Base-by-base conservation (phyloP, 2,888 invertebrate species). In the Scrobipalpa costella region DNA sequence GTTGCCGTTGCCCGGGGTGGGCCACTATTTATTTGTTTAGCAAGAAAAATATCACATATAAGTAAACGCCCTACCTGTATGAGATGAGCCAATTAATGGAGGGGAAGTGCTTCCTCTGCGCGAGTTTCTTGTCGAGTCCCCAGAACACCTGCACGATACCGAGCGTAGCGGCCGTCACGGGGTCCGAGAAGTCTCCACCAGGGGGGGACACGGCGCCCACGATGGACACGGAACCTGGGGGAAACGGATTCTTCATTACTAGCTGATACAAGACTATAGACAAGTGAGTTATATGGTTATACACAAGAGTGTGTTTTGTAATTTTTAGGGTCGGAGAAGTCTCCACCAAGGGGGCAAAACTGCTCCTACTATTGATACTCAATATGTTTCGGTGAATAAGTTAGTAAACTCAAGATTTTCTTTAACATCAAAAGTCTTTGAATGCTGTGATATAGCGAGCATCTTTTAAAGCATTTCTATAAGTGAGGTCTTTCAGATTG, bases 51-150 rank as follows among this genome's bases (percentile, higher is more conserved):
- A 99, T 99, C 90, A n/a, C n/a, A n/a, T n/a, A n/a, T n/a, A n/a
- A n/a, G n/a, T 3, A 27, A 27, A 27, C 2, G 27, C n/a, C n/a
- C n/a, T n/a, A 93, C 93, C 93, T 93, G 94, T 98, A 98, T 1
- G 98, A 99, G 89, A 99, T 99, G 77, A 99, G 95, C 99, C 99
- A 99, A 92, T 99, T 99, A 93, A 99, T 98, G 74, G 99, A 98
- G 67, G 99, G 99, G 94, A 99, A 99, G 93, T 99, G 99, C 88
- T 99, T 99, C 74, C 99, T 94, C 92, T 99, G 99, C 0, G 99
- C 99, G 67, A 99, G 93, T 85, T 99, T 99, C 92, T 99, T 99
- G 92, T 99, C 99, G 80, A 99, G 92, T 67, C 99, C 99, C 99
- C 99, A 99, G 93, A 99, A 99, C 90, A 99, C 99, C 90, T 99